A percentile compares a stretch with the other conserved stretches of the same genome.
Evolutionary conservation across 2,113 vertebrate species (phyloP).

Genomic region (Centropus unirufus): DNA sequence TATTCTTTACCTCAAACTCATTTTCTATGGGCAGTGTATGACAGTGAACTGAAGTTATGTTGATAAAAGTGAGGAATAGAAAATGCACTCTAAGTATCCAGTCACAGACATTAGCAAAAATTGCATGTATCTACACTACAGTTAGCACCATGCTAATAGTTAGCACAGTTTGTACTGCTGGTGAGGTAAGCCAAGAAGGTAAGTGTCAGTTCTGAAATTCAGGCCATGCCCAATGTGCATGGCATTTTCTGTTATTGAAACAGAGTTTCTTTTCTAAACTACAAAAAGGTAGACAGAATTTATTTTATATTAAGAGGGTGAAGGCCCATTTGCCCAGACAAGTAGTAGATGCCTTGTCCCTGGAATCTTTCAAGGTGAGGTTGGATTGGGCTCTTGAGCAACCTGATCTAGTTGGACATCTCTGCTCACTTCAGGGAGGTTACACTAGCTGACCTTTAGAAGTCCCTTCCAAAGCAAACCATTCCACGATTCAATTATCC

Average conservation of each 20-base stretch:
- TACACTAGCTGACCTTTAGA: neutral
- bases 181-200: neutral
- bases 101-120: neutral
- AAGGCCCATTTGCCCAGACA: neutral
- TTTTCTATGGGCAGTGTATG: neutral
- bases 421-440: neutral
- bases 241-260: neutral
- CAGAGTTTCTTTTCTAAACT: neutral
- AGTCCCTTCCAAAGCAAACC: neutral
- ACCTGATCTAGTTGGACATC: neutral
- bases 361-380: neutral
- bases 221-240: neutral
- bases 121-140: neutral
- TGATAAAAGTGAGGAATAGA: neutral
- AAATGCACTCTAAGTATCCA: rapidly evolving
- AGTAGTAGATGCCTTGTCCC: neutral
- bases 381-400: neutral
- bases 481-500: neutral
- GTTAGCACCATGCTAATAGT: neutral
- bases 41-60: neutral
- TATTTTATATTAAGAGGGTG: neutral
- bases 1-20: neutral
- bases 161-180: no score
- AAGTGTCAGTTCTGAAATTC: neutral
- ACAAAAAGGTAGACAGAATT: neutral